Conservation (phyloP, 1,140 invertebrate species). For the Steinernema feltiae region DNA sequence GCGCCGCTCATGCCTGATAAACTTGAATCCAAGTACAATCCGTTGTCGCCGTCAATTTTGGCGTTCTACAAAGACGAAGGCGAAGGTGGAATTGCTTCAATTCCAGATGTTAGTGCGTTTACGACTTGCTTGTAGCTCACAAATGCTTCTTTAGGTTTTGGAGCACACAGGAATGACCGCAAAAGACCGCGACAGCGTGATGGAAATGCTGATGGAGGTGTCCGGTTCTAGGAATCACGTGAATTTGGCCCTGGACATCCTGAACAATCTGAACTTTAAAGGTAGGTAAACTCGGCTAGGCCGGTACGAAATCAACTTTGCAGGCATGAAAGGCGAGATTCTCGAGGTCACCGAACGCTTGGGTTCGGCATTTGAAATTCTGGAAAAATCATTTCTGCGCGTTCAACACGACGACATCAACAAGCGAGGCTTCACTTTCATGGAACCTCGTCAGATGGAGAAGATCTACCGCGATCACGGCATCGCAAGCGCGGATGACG, state of each 20-base stretch:
- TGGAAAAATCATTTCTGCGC: slow-evolving; percentile 42
- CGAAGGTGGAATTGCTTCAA: slow-evolving; percentile 43
- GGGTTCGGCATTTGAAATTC: slow-evolving; percentile 32
- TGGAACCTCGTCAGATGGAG: slow-evolving; percentile 42
- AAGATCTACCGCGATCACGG: slow-evolving; percentile 39
- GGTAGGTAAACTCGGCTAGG: slow-evolving; percentile 21
- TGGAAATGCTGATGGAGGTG: slow-evolving; percentile 51
- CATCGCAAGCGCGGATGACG: not conserved
- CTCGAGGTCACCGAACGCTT: slow-evolving; percentile 42
- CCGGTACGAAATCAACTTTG: slow-evolving; percentile 44
- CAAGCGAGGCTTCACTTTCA: slow-evolving; percentile 46
- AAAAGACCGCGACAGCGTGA: slow-evolving; percentile 43
- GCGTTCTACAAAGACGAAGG: slow-evolving; percentile 47
- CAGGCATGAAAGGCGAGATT: slow-evolving; percentile 44
- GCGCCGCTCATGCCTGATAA: slow-evolving; percentile 56
- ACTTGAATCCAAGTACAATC: slow-evolving; percentile 20
- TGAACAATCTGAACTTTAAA: slow-evolving; percentile 28
- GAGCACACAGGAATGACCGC: slow-evolving; percentile 38
- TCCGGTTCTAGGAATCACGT: slow-evolving; percentile 45
- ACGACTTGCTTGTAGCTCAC: not conserved
- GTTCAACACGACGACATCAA: slow-evolving; percentile 42
- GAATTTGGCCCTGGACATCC: slow-evolving; percentile 41
- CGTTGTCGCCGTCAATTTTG: slow-evolving; percentile 51
- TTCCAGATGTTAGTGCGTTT: slow-evolving; percentile 42
- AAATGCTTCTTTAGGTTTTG: slow-evolving; percentile 35